Conservation (phyloP, 2,113 vertebrate genomes). For the Ondatra zibethicus region DNA sequence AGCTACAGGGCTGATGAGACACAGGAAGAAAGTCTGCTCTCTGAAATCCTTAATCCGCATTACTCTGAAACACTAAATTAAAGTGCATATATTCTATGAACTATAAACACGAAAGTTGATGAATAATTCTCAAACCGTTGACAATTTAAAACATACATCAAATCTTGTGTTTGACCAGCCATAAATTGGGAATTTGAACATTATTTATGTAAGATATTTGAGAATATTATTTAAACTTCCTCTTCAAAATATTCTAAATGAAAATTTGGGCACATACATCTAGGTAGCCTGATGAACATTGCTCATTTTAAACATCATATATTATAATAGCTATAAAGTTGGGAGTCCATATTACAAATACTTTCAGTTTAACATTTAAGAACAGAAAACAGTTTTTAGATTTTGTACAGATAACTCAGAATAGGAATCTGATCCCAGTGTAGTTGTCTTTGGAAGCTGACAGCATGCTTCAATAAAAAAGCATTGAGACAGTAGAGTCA, state of each 20-base stretch:
- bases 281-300: neutral
- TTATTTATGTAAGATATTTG: neutral
- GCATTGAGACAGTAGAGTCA: neutral
- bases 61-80: constrained; percentile 45
- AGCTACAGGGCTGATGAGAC: constrained; percentile 55
- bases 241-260: neutral
- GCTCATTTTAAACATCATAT: neutral
- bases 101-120: neutral
- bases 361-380: constrained; percentile 18
- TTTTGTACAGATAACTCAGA: neutral
- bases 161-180: neutral
- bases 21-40: constrained; percentile 50
- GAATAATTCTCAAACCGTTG: neutral
- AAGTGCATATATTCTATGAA: constrained; percentile 11
- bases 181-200: neutral
- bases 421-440: neutral
- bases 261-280: neutral
- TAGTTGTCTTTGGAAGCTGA: neutral
- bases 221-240: neutral
- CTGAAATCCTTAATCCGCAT: constrained; percentile 58
- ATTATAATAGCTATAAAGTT: neutral
- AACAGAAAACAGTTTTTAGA: constrained; percentile 48
- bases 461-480: neutral
- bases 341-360: neutral
- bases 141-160: neutral